Evolutionary conservation across 2,888 invertebrate species (phyloP).

Genomic region (Coelogynopora nodosa): DNA sequence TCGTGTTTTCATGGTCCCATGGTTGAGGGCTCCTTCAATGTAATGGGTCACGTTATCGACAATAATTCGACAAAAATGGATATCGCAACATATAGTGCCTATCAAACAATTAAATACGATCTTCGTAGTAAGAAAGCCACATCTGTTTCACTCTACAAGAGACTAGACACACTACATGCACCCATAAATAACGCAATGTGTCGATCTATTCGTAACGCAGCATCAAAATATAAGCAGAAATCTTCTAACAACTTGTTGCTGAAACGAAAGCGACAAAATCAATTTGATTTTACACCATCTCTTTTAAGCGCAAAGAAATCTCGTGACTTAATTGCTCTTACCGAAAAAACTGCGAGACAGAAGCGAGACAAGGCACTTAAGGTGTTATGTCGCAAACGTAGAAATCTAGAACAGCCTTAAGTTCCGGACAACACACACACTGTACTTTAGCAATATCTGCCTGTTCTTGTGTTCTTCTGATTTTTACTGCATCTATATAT

Average conservation of each 20-base stretch:
- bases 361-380: slow-evolving; percentile 12
- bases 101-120: slow-evolving; percentile 28
- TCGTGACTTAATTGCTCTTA: slow-evolving; percentile 16
- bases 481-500: neutral
- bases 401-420: neutral
- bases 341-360: neutral
- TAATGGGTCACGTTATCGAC: slow-evolving; percentile 16
- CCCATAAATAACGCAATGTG: neutral
- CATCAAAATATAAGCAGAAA: slow-evolving; percentile 9
- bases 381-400: slow-evolving; percentile 1
- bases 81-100: slow-evolving; percentile 7
- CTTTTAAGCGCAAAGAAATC: slow-evolving; percentile 8
- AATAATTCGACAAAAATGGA: slow-evolving; percentile 1
- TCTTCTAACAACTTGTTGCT: slow-evolving; percentile 24
- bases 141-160: slow-evolving; percentile 31
- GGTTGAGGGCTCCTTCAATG: slow-evolving; percentile 28
- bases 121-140: slow-evolving; percentile 14
- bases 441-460: slow-evolving; percentile 5
- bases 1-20: slow-evolving; percentile 17
- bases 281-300: slow-evolving; percentile 18
- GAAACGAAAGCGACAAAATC: neutral
- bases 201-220: neutral
- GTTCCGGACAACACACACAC: slow-evolving; percentile 1
- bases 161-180: neutral
- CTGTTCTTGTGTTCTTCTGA: neutral